Evolutionary conservation across 2,797 vertebrate species (phyloP), one percentile per base, ranked within the genome.

Genomic region (Myripristis jacobus): DNA sequence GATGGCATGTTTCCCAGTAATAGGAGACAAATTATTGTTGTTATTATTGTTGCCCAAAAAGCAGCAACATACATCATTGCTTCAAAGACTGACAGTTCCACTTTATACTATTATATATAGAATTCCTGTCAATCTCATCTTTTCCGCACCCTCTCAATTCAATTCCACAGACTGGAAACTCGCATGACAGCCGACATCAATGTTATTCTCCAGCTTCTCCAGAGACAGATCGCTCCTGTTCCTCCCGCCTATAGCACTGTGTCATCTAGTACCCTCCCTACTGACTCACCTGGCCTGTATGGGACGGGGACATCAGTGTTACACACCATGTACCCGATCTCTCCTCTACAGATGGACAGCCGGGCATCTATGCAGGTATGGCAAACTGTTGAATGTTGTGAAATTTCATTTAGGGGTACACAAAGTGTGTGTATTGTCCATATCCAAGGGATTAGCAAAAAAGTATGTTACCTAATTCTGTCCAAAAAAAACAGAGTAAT

Each of bases 101-200:
- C 22, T 31, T 22, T 15, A 38, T 9, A 21, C n/a, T n/a, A 0
- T 18, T 12, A 48, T 19, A 29, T 12, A 6, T 41, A 16, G 3
- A 10, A 51, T 25, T 21, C 16, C 24, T 52, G 4, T n/a, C 6
- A 29, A 29, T 73, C 4, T 2, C 3, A 7, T 34, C 22, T 29
- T 57, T n/a, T n/a, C n/a, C 11, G 58, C 21, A 25, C 41, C 43
- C 6, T 62, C 47, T 61, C 13, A 29, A 29, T 70, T 51, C 24
- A 10, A 31, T 62, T 70, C 16, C 29, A 22, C 90, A 99, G 98
- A 89, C 81, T 99, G 89, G 98, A 99, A 88, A 95, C 95, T 57
- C 95, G 95, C 47, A 93, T 98, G 95, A 95, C 95, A 19, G 94
- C 96, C 19, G 97, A 99, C 77, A 96, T 99, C 84, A 95, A 82